Conservation (phyloP, 2,888 invertebrate genomes). For the Macaria notata region DNA sequence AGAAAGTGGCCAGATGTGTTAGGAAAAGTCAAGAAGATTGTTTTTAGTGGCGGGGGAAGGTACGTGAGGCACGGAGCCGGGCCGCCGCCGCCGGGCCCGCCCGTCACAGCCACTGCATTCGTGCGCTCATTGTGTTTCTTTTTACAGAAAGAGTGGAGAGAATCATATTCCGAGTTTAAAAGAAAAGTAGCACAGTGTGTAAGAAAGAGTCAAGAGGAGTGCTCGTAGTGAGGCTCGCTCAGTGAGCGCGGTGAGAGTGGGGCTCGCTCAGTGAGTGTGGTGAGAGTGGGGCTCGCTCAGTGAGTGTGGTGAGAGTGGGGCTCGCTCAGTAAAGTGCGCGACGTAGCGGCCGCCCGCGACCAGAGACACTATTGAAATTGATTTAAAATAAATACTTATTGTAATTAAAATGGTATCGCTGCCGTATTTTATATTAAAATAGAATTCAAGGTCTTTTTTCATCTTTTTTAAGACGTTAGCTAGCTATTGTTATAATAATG, state of each 20-base stretch:
- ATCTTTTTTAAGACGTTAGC: slow-evolving; percentile 81
- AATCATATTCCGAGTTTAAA: slow-evolving; percentile 98
- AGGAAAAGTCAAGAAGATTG: slow-evolving; percentile 99
- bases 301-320: slow-evolving; percentile 56
- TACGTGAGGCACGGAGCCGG: slow-evolving; percentile 69
- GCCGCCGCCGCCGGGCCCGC: slow-evolving; percentile 41
- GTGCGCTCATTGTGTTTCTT: slow-evolving; percentile 78
- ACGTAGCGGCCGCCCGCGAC: slow-evolving; percentile 33
- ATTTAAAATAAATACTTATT: slow-evolving; percentile 79
- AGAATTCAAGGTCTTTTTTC: slow-evolving; percentile 78
- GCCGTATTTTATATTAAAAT: slow-evolving; percentile 78
- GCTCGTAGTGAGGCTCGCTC: slow-evolving; percentile 88
- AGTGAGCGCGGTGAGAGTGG: slow-evolving; percentile 63
- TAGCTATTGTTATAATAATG: slow-evolving; percentile 77
- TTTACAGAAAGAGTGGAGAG: slow-evolving; percentile 98
- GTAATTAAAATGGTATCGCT: slow-evolving; percentile 78
- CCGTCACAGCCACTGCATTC: slow-evolving; percentile 57
- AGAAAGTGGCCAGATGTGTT: slow-evolving; percentile 98
- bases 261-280: slow-evolving; percentile 81
- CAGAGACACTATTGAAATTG: slow-evolving; percentile 81
- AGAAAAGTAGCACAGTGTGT: slow-evolving; percentile 98
- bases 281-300: slow-evolving; percentile 69
- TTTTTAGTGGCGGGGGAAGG: slow-evolving; percentile 84
- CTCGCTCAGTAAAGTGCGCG: slow-evolving; percentile 60
- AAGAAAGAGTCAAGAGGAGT: slow-evolving; percentile 99